Percentiles rank a stretch among this genome's conserved stretches.
phyloP scores from a whole-genome alignment of 2,797 vertebrate genomes.

The Australoheros facetus region DNA sequence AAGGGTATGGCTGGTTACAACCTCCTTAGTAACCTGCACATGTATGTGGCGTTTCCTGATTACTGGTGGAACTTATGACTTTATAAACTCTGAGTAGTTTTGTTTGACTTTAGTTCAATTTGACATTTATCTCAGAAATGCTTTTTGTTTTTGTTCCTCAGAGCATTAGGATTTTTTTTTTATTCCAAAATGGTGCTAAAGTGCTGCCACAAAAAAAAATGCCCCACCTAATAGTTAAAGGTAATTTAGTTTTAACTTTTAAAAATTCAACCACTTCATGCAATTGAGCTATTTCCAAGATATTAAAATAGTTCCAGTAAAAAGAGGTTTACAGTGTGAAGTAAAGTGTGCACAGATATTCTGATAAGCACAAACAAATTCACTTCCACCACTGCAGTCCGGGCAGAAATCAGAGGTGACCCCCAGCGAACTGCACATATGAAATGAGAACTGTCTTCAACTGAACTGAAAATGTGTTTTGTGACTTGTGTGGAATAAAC shows the following conservation, averaged over 20 bases:
- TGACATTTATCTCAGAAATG: neutral
- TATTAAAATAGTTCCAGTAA: neutral
- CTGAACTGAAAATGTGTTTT: neutral
- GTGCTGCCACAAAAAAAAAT: neutral
- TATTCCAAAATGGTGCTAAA: neutral
- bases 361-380: too few species aligned
- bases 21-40: neutral
- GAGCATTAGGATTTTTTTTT: neutral
- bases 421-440: neutral
- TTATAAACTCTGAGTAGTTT: neutral
- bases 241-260: neutral
- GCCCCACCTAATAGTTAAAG: neutral
- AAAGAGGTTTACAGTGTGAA: neutral
- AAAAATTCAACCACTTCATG: neutral
- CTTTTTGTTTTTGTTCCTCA: neutral
- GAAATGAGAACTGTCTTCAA: neutral
- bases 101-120: neutral
- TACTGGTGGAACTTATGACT: neutral
- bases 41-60: neutral
- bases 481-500: too few species aligned
- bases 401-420: too few species aligned
- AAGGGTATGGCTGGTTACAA: neutral
- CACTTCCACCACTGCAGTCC: too few species aligned
- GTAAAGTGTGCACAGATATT: too few species aligned
- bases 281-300: too few species aligned